Evolutionary conservation across 2,113 vertebrate species (phyloP).

Genomic region (Ochotona princeps): DNA sequence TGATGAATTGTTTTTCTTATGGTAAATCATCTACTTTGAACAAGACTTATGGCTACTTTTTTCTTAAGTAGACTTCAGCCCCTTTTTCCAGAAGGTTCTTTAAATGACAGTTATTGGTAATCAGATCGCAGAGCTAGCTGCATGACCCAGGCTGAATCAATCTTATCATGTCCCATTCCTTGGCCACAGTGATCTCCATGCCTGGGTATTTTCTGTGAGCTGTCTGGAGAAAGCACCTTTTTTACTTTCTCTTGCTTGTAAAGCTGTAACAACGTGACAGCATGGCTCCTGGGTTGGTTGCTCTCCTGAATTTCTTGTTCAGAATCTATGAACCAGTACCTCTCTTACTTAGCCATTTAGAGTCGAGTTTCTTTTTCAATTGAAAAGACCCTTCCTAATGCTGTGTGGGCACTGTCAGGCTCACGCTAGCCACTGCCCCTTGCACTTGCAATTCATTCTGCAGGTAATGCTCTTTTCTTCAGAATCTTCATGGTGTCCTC

Average conservation of each 20-base stretch:
- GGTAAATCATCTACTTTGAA: neutral
- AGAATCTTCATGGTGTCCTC: neutral
- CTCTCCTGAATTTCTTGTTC: neutral
- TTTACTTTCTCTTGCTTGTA: neutral
- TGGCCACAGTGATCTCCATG: neutral
- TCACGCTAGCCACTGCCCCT: neutral
- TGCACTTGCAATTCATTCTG: neutral
- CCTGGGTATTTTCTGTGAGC: neutral
- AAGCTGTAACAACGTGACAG: neutral
- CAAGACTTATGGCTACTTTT: neutral
- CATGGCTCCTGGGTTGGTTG: neutral
- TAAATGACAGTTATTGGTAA: slow-evolving; percentile 7
- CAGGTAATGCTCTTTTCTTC: neutral
- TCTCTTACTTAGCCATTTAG: neutral
- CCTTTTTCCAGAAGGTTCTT: neutral
- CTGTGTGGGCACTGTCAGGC: neutral
- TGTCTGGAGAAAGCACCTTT: neutral
- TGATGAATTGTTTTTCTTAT: neutral
- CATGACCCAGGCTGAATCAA: neutral
- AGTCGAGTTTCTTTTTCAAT: neutral
- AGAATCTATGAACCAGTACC: neutral
- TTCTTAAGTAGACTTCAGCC: neutral
- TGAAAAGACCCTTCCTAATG: neutral
- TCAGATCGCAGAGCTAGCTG: neutral
- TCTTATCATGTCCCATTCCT: neutral